Evolutionary conservation across 2,113 vertebrate species (phyloP).

Genomic region (Prolemur simus): DNA sequence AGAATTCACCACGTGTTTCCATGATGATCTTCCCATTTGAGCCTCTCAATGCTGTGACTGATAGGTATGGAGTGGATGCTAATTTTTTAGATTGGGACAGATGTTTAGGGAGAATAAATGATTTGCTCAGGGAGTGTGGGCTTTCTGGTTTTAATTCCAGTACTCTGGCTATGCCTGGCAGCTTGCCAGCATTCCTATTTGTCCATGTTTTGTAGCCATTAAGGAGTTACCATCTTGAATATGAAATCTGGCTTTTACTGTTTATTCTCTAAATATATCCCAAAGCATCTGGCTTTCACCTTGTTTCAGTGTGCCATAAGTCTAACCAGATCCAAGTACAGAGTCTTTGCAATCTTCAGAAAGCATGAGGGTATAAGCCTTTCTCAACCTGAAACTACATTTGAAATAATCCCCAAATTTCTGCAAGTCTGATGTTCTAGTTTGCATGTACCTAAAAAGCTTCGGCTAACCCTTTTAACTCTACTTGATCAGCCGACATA

Average conservation of each 20-base stretch:
- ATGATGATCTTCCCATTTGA: neutral
- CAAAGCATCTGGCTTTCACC: neutral
- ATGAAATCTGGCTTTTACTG: neutral
- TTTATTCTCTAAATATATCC: neutral
- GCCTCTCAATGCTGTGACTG: neutral
- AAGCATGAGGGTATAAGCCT: neutral
- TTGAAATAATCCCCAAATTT: conserved; percentile 4
- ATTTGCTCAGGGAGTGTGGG: neutral
- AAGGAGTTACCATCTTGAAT: neutral
- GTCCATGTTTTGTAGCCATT: neutral
- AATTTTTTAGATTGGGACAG: neutral
- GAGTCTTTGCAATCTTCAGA: neutral
- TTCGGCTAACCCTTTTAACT: conserved; percentile 76
- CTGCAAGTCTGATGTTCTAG: conserved; percentile 35
- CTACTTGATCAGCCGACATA: conserved; percentile 78
- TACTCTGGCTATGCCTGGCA: neutral
- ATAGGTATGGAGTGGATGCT: neutral
- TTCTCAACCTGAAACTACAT: neutral
- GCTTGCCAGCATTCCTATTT: neutral
- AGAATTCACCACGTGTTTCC: neutral
- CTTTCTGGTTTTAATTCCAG: neutral
- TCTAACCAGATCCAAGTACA: neutral
- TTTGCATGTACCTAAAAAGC: conserved; percentile 79
- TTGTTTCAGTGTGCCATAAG: neutral
- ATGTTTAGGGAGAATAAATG: neutral